Percentiles rank a stretch among this genome's conserved stretches.
These are phyloP conservation scores for Acanthosepion lycidas DNA, from an alignment of 2,888 invertebrate species.

Conservation along the genomic window DNA sequence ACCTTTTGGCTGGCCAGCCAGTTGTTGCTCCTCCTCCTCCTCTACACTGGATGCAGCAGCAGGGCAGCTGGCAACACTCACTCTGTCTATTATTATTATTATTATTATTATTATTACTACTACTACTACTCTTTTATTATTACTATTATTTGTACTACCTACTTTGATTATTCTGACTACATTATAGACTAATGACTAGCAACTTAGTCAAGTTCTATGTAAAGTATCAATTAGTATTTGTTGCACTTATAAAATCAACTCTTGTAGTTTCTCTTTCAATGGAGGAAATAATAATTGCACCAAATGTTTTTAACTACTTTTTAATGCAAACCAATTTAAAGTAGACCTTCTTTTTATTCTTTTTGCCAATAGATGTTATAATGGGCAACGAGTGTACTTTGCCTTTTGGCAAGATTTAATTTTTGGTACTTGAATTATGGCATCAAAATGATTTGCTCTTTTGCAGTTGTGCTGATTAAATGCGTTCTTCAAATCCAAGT, in stretches of 20 bases:
- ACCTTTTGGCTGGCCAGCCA: background rate
- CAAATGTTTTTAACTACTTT: background rate
- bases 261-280: background rate
- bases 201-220: background rate
- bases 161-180: background rate
- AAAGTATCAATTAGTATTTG: background rate
- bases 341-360: background rate
- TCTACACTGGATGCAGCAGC: background rate
- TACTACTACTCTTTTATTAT: background rate
- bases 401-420: background rate
- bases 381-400: background rate
- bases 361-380: background rate
- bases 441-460: background rate
- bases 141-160: background rate
- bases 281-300: background rate
- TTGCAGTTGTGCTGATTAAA: background rate
- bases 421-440: too few species aligned
- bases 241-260: background rate
- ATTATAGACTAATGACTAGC: background rate
- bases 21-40: constrained; percentile 24
- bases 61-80: constrained; percentile 24
- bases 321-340: background rate
- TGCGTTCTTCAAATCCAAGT: background rate
- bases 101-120: background rate
- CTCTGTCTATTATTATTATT: background rate